These are phyloP conservation scores for Leucophenga varia DNA, from an alignment of 1,140 invertebrate genomes.

Conservation along the genomic window DNA sequence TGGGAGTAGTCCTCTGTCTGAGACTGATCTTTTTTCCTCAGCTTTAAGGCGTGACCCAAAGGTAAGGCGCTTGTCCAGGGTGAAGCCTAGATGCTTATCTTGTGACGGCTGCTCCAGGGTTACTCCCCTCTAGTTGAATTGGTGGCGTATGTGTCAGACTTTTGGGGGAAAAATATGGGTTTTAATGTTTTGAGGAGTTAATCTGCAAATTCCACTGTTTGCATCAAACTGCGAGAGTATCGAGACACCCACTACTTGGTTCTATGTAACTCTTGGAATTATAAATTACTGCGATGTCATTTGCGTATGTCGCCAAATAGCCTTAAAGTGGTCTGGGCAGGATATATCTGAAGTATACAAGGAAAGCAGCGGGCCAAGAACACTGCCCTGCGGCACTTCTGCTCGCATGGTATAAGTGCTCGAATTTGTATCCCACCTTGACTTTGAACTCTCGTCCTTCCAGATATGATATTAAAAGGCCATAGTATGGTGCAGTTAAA, in stretches of 20 bases:
- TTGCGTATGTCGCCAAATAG: constrained; percentile 11
- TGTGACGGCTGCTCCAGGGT: too few species aligned
- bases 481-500: too few species aligned
- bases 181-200: background rate
- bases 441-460: too few species aligned
- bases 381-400: constrained; percentile 12
- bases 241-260: background rate
- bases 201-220: constrained; percentile 3
- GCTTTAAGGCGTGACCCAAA: too few species aligned
- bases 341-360: constrained; percentile 16
- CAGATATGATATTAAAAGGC: too few species aligned
- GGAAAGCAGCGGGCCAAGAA: constrained; percentile 5
- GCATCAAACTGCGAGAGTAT: constrained; percentile 2
- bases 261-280: constrained; percentile 1
- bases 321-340: constrained; percentile 5
- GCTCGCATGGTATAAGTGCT: constrained; percentile 4
- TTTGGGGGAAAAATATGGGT: constrained; percentile 4
- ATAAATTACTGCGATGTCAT: constrained; percentile 5
- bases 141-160: too few species aligned
- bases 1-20: too few species aligned
- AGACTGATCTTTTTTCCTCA: too few species aligned
- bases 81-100: too few species aligned
- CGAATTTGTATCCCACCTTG: constrained; percentile 3
- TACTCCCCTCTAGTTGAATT: too few species aligned
- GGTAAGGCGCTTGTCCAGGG: too few species aligned